These are phyloP conservation scores for Sphaeramia orbicularis DNA, from an alignment of 2,797 vertebrate species.

Conservation along the genomic window DNA sequence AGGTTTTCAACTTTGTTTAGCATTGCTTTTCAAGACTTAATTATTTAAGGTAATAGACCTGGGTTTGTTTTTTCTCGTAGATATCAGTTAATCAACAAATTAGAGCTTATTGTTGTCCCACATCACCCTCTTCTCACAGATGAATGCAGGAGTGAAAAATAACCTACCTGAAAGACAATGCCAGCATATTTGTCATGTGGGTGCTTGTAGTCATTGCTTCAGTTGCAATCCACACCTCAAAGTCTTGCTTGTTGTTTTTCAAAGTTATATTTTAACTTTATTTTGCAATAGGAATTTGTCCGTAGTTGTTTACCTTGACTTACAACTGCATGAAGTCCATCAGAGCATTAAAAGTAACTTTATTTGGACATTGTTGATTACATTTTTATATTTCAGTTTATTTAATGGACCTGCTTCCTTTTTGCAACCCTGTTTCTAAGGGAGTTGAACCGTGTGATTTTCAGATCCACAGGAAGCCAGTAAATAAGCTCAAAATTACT, in stretches of 20 bases:
- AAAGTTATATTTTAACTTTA: conserved; percentile 25
- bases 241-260: conserved; percentile 39
- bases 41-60: conserved; percentile 29
- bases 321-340: conserved; percentile 14
- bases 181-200: conserved; percentile 55
- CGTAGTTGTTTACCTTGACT: conserved; percentile 14
- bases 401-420: conserved; percentile 35
- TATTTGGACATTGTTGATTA: conserved; percentile 33
- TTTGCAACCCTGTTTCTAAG: conserved; percentile 15
- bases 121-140: conserved; percentile 8
- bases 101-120: conserved; percentile 24
- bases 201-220: conserved; percentile 46
- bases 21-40: conserved; percentile 42
- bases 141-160: conserved; percentile 49
- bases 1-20: conserved; percentile 47
- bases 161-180: conserved; percentile 43
- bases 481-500: conserved; percentile 45
- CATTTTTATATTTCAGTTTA: conserved; percentile 14
- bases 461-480: conserved; percentile 39
- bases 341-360: conserved; percentile 27
- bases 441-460: conserved; percentile 37
- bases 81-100: conserved; percentile 49
- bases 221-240: conserved; percentile 57
- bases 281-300: conserved; percentile 28
- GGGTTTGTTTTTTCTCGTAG: conserved; percentile 1